These are phyloP conservation scores for Prionailurus viverrinus DNA, from an alignment of 2,113 vertebrate genomes.

Conservation along the genomic window DNA sequence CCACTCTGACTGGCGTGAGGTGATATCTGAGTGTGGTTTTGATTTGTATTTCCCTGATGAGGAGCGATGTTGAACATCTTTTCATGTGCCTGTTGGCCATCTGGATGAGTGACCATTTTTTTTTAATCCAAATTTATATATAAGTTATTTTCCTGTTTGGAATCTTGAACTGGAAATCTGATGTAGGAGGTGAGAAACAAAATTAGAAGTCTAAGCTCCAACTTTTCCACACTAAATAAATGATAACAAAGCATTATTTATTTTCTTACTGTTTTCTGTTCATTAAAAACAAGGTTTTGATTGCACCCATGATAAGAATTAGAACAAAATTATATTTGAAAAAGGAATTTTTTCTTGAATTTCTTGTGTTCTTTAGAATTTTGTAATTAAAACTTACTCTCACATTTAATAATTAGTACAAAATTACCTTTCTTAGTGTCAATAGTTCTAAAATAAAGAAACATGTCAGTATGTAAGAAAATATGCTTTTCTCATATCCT, in stretches of 20 bases:
- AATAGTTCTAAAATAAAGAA: background rate
- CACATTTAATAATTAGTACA: constrained; percentile 17
- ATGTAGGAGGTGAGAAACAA: background rate
- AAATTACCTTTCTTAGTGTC: constrained; percentile 9
- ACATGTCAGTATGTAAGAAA: background rate
- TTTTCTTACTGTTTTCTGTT: constrained; percentile 4
- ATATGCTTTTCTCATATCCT: background rate
- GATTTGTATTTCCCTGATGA: too few species aligned
- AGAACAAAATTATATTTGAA: constrained; percentile 4
- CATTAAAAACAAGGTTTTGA: constrained; percentile 3
- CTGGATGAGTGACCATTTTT: background rate
- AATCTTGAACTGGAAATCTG: constrained; percentile 14
- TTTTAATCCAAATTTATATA: background rate
- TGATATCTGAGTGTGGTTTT: too few species aligned
- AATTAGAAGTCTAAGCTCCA: background rate
- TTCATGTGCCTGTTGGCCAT: too few species aligned
- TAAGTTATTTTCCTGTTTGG: constrained; percentile 30
- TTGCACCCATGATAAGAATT: background rate
- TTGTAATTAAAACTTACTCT: constrained; percentile 28
- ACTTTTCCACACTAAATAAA: constrained; percentile 23
- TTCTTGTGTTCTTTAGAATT: background rate
- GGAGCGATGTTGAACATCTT: too few species aligned
- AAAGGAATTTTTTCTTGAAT: background rate
- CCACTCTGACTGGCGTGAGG: too few species aligned
- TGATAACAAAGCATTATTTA: background rate